Conservation (phyloP, 1,140 invertebrate genomes). For the Tetranychus urticae region DNA sequence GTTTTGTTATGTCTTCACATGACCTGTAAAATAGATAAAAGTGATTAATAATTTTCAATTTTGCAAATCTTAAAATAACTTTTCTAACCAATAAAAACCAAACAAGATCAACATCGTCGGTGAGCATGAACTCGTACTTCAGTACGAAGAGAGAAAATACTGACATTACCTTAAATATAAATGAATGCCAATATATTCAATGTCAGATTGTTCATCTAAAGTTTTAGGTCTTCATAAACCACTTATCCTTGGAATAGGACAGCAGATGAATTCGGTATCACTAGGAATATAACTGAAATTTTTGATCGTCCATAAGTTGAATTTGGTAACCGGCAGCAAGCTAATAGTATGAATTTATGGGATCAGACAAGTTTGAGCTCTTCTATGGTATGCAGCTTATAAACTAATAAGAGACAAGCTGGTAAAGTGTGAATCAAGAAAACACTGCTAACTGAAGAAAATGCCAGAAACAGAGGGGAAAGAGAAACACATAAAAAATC, state of each 20-base stretch:
- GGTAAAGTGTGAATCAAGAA: no score
- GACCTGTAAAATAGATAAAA: no score
- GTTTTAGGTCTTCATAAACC: constrained; percentile 1
- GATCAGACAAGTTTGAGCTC: not conserved
- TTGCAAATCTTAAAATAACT: not conserved
- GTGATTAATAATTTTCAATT: not conserved
- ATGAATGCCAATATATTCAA: constrained; percentile 1
- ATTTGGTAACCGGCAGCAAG: not conserved
- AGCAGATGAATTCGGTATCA: not conserved
- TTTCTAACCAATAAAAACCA: no score
- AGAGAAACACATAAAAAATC: no score
- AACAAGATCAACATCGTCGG: no score
- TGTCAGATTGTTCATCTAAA: not conserved
- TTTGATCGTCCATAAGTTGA: not conserved
- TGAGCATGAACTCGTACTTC: no score
- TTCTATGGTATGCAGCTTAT: no score
- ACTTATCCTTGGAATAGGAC: not conserved
- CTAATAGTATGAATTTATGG: not conserved
- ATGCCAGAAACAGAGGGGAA: no score
- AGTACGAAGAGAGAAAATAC: no score
- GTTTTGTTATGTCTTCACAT: not conserved
- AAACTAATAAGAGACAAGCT: no score
- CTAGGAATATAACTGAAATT: not conserved
- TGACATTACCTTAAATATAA: not conserved
- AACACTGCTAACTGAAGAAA: no score